Conservation (phyloP, 2,797 vertebrate species). For the Echeneis naucrates region DNA sequence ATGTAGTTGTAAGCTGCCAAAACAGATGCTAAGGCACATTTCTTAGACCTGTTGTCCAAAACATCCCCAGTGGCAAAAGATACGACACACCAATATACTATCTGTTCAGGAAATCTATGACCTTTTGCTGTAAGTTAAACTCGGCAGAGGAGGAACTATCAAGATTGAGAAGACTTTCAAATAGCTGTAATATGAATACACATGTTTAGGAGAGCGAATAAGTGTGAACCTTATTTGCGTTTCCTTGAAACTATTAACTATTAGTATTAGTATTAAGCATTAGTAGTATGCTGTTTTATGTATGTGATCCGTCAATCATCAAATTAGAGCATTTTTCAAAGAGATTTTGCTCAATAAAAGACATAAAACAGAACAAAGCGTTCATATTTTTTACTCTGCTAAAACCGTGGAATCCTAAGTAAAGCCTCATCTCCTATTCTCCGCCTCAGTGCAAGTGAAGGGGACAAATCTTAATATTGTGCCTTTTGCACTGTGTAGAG, state of each 20-base stretch:
- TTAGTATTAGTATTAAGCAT: too few species aligned
- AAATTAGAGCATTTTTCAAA: conserved; percentile 43
- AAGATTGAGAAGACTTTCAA: conserved; percentile 10
- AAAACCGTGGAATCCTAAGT: conserved; percentile 26
- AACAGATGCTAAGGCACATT: background rate
- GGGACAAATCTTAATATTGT: conserved; percentile 19
- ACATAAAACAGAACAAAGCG: conserved; percentile 28
- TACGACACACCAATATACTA: background rate
- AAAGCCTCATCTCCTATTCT: conserved; percentile 11
- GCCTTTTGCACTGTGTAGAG: conserved; percentile 25
- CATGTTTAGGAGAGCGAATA: conserved; percentile 21
- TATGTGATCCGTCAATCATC: conserved; percentile 33
- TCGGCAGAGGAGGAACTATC: background rate
- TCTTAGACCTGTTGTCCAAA: background rate
- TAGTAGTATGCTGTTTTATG: conserved; percentile 14
- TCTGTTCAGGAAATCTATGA: conserved; percentile 6
- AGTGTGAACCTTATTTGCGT: conserved; percentile 27
- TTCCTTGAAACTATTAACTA: conserved; percentile 30
- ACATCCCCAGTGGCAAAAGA: background rate
- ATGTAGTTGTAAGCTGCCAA: background rate
- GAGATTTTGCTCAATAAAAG: conserved; percentile 37
- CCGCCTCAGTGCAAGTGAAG: conserved; percentile 20
- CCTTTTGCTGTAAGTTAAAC: background rate
- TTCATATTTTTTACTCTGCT: conserved; percentile 6
- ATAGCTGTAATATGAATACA: background rate